Evolutionary conservation across 2,797 vertebrate species (phyloP), one percentile per base, ranked within the genome.

Genomic region (Nasua narica): DNA sequence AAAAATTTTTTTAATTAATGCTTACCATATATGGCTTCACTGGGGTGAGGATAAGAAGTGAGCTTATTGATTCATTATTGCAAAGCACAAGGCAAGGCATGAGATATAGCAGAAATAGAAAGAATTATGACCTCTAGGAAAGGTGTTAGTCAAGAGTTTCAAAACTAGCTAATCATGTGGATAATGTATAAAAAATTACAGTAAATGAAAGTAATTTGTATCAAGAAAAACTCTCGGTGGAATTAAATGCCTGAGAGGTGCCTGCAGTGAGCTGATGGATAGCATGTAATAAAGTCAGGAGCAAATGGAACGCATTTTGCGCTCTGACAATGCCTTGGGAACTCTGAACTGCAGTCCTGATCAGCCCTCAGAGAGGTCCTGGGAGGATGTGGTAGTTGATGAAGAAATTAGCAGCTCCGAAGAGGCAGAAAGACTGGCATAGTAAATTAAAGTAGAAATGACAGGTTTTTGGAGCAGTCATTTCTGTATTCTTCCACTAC

Each of bases 171-270:
- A 97, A 94, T 87, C 60, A 23, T 89, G 65, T 77, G 32, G 72
- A 91, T 96, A 97, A 97, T 85, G 40, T 50, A 87, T 86, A 56
- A 82, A 96, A 94, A 84, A 92, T 86, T 50, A 91, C 5, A 96
- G 43, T 82, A 87, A 96, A 93, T 96, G 70, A 91, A 97, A 92
- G 93, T 87, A 96, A 93, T 96, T 78, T 95, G 60, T 97, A 94
- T 82, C 69, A 70, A 91, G 90, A 76, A 52, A 83, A 97, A 90
- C 10, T 86, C 85, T 21, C 84, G 85, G n/a, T 76, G 19, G 83
- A 92, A 94, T 95, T 54, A 76, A 87, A 87, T 87, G 87, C 54
- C 79, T 56, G 76, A 76, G 29, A 91, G 27, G 48, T 93, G 18
- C 25, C 37, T 94, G 65, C 21, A 74, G 58, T 23, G 15, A 81